Evolutionary conservation across 1,140 invertebrate genomes (phyloP), one percentile per base, ranked within the genome.

Genomic region (Triops cancriformis): DNA sequence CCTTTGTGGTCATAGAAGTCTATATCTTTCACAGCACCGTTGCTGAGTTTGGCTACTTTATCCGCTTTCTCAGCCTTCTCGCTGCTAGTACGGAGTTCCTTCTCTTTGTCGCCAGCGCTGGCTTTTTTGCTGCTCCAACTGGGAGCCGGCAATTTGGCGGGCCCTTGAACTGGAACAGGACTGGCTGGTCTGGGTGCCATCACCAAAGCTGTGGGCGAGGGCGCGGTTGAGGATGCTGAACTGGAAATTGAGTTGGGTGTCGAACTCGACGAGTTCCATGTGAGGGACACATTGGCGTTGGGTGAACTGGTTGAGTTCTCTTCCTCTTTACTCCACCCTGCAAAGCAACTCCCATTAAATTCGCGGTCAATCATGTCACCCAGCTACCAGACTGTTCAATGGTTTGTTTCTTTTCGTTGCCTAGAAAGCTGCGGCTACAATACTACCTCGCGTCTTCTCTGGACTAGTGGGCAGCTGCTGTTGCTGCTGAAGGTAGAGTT

Each of bases 371-470:
- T n/a, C n/a, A n/a, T n/a, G n/a, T n/a, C n/a, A n/a, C n/a, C n/a
- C n/a, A n/a, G n/a, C n/a, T n/a, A n/a, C n/a, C n/a, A n/a, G n/a
- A n/a, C n/a, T n/a, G n/a, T n/a, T n/a, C n/a, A n/a, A n/a, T n/a
- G n/a, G n/a, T n/a, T n/a, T n/a, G n/a, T n/a, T n/a, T n/a, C n/a
- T n/a, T n/a, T n/a, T n/a, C n/a, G n/a, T n/a, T n/a, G n/a, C n/a
- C n/a, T n/a, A n/a, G n/a, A n/a, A n/a, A n/a, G n/a, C n/a, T n/a
- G n/a, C n/a, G n/a, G n/a, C n/a, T n/a, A n/a, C n/a, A n/a, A n/a
- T 37, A 37, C 7, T 85, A 88, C 87, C 87, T 87, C 85, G 87
- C 81, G 84, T 86, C 80, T 88, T 88, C 80, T 88, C 87, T 79
- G 86, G 85, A 82, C 86, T 87, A 81, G 85, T 84, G 81, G 72